These are phyloP conservation scores for Clarias platycephalus DNA, from an alignment of 2,797 vertebrate species.

Conservation along the genomic window DNA sequence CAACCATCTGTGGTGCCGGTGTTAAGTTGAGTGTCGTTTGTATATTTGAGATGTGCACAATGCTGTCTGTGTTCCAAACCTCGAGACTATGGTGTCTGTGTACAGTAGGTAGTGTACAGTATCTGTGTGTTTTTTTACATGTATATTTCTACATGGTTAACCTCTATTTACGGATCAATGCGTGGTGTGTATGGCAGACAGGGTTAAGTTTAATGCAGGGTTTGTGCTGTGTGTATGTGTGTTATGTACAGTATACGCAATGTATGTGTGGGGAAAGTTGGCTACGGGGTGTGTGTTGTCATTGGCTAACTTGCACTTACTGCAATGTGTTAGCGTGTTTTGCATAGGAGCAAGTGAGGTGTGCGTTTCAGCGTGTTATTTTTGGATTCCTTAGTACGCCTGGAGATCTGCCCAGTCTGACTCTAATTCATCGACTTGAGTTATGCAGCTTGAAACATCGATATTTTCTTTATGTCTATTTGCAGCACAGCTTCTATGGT, in stretches of 20 bases:
- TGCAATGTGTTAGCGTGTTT: constrained; percentile 23
- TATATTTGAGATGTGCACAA: neutral
- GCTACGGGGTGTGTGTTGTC: constrained; percentile 35
- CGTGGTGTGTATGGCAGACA: neutral
- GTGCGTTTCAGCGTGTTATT: constrained; percentile 26
- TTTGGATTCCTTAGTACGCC: neutral
- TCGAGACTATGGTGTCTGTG: neutral
- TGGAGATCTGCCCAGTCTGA: constrained; percentile 40
- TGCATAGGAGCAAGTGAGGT: constrained; percentile 15
- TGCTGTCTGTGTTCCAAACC: neutral
- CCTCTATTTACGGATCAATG: constrained; percentile 8
- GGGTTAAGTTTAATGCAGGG: constrained; percentile 8
- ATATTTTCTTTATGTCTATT: constrained; percentile 36
- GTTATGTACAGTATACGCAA: neutral
- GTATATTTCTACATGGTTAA: constrained; percentile 10
- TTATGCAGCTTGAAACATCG: constrained; percentile 36
- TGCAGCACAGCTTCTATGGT: constrained; percentile 19
- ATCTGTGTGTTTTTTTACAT: constrained; percentile 2
- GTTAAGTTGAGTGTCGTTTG: neutral
- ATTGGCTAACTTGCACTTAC: constrained; percentile 29
- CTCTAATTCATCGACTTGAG: constrained; percentile 41
- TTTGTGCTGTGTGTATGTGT: neutral
- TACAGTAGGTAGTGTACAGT: neutral
- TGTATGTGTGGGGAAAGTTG: constrained; percentile 5
- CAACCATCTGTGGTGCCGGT: neutral